Conservation (phyloP, 1,140 invertebrate species). For the Drosophila chauvacae region DNA sequence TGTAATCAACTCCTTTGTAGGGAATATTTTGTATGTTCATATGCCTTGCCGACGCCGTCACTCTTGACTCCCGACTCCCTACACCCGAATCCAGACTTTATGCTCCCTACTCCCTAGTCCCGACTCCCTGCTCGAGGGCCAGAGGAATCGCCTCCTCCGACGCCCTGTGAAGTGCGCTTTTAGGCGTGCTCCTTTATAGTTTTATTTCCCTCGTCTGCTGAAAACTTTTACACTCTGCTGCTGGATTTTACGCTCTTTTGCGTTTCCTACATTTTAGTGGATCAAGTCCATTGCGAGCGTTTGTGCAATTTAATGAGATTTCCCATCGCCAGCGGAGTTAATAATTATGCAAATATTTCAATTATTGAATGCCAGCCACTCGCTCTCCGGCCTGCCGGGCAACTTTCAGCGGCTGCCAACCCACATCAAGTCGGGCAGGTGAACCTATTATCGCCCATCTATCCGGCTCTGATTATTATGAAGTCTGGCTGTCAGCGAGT, state of each 20-base stretch:
- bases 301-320: conserved; percentile 69
- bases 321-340: conserved; percentile 37
- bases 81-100: conserved; percentile 13
- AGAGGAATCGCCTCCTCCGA: conserved; percentile 18
- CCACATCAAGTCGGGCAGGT: conserved; percentile 57
- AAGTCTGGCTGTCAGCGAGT: conserved; percentile 50
- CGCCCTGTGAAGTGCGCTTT: conserved; percentile 42
- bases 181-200: conserved; percentile 58
- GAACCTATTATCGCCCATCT: conserved; percentile 60
- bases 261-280: conserved; percentile 12
- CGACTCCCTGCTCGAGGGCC: conserved; percentile 1
- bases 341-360: conserved; percentile 76
- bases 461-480: conserved; percentile 66
- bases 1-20: conserved; percentile 84
- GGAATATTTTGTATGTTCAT: conserved; percentile 82
- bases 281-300: conserved; percentile 20
- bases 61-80: conserved; percentile 60
- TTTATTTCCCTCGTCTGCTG: conserved; percentile 27
- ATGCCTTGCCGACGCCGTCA: conserved; percentile 65
- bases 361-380: conserved; percentile 58
- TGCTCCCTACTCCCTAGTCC: conserved; percentile 10
- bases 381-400: conserved; percentile 20
- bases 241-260: conserved; percentile 28
- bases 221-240: conserved; percentile 48
- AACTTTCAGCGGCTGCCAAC: conserved; percentile 41